These are phyloP conservation scores for Eleginops maclovinus DNA, from an alignment of 2,113 vertebrate genomes.

Conservation along the genomic window DNA sequence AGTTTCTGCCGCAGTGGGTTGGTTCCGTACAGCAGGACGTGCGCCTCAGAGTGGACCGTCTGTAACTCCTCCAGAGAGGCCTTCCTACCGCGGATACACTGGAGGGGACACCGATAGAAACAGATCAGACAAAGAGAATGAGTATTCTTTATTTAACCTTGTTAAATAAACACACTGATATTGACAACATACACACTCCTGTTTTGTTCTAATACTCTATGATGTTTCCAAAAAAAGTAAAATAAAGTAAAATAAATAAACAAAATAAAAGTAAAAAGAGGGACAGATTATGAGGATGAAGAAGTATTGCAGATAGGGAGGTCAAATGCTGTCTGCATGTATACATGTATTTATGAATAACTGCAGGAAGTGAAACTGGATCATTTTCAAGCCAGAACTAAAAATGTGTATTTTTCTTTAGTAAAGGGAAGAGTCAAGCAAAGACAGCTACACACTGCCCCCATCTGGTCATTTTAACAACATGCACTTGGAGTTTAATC, in stretches of 20 bases:
- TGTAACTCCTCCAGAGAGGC: slow-evolving; percentile 96
- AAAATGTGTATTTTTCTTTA: neutral
- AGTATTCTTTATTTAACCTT: too few species aligned
- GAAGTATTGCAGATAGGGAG: slow-evolving; percentile 29
- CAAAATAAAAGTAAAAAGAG: too few species aligned
- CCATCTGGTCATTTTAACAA: slow-evolving; percentile 58
- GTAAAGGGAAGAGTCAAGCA: neutral
- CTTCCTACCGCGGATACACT: slow-evolving; percentile 96
- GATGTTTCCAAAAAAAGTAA: too few species aligned
- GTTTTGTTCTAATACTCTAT: too few species aligned
- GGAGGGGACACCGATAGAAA: neutral
- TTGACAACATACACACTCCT: too few species aligned
- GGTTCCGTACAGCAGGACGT: slow-evolving; percentile 95
- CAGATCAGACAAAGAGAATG: neutral
- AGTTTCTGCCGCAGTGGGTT: slow-evolving; percentile 97
- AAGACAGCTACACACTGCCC: slow-evolving; percentile 66
- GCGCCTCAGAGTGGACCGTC: slow-evolving; percentile 94
- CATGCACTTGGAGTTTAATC: neutral
- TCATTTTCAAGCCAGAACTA: neutral
- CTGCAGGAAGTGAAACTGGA: neutral
- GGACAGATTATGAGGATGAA: neutral
- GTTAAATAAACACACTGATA: too few species aligned
- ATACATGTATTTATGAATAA: neutral
- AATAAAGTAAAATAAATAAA: too few species aligned
- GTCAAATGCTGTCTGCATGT: slow-evolving; percentile 13